Conservation (phyloP, 2,113 vertebrate species). For the Bungarus multicinctus region DNA sequence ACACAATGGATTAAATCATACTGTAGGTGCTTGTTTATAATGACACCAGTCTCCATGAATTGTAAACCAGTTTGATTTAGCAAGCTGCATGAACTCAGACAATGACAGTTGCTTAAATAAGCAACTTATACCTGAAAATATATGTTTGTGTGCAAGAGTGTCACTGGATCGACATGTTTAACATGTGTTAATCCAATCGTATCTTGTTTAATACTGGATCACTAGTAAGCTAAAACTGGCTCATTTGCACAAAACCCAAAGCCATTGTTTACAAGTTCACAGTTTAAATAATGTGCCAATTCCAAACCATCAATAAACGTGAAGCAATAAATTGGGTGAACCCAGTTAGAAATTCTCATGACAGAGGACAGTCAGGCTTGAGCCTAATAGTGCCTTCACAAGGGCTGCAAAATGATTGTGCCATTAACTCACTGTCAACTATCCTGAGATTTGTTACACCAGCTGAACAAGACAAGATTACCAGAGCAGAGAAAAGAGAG, state of each 20-base stretch:
- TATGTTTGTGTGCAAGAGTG: neutral
- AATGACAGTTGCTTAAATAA: neutral
- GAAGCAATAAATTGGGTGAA: neutral
- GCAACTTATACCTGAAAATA: neutral
- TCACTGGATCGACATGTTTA: neutral
- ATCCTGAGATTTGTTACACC: neutral
- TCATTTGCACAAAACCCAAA: neutral
- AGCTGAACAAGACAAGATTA: no score
- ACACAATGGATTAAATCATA: neutral
- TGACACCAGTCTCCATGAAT: neutral
- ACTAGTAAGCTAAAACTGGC: neutral
- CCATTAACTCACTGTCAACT: neutral
- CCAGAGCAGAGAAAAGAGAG: neutral
- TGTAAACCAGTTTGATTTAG: neutral
- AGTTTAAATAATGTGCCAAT: neutral
- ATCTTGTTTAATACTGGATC: neutral
- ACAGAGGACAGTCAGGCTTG: neutral
- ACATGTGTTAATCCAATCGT: neutral
- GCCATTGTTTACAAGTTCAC: neutral
- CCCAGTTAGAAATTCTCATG: neutral
- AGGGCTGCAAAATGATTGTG: neutral
- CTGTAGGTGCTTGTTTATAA: neutral
- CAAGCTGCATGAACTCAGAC: neutral
- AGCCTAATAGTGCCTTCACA: neutral
- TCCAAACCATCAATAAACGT: neutral